Evolutionary conservation across 1,140 invertebrate genomes (phyloP), one percentile per base, ranked within the genome.

Genomic region (Pollicipes pollicipes): DNA sequence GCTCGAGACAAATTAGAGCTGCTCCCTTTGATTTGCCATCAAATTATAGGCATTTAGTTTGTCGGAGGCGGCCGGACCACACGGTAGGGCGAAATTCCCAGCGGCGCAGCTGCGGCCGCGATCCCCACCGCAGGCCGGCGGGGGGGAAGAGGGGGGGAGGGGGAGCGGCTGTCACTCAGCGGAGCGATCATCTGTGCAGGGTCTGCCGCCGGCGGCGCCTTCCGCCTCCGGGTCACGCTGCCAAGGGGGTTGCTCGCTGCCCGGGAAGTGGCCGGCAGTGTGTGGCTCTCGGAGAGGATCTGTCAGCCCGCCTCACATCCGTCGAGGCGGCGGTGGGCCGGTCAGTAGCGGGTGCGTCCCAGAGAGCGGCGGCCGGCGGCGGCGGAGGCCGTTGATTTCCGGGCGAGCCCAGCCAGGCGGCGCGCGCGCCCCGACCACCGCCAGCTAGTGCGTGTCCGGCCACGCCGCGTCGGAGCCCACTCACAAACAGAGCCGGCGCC

Each of bases 41-140:
- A 58, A 58, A 58, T 58, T 58, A 58, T 21, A 58, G 45, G 45
- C 45, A 58, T 58, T 58, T 58, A 58, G 45, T 58, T 58, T 58
- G 45, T 58, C 24, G 6, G 45, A 58, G 13, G 13, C 10, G 8
- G 45, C 45, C 45, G 45, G 45, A n/a, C 45, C 13, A 21, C 45
- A 58, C 45, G 45, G 45, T 21, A 58, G 45, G 17, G 45, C 6
- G 24, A 2, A 16, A 35, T 35, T 4, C 45, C 21, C 13, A 2
- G 6, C 45, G 45, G 45, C 45, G 45, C 8, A 58, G 45, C 24
- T 10, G 45, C 17, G 35, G 17, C 2, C 45, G 45, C 45, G n/a
- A n/a, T n/a, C n/a, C n/a, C n/a, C n/a, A n/a, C n/a, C n/a, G n/a
- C n/a, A n/a, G n/a, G n/a, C 45, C 6, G 45, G 45, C 35, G 35